phyloP scores from a whole-genome alignment of 2,797 vertebrate genomes.

The Pantherophis vulpinus region DNA sequence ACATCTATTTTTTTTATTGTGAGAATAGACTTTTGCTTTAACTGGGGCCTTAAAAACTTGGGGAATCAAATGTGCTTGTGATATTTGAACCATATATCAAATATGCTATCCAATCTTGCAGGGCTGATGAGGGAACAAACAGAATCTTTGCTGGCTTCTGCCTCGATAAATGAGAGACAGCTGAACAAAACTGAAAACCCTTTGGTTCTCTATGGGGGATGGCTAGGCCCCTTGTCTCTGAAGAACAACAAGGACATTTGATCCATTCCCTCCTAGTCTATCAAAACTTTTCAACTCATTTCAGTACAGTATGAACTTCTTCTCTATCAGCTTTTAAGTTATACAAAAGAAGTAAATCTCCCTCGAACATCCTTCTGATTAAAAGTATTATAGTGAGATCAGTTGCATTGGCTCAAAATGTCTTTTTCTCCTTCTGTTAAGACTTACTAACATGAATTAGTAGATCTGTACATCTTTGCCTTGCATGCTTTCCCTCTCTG shows the following conservation, averaged over 20 bases:
- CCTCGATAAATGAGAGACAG: not conserved
- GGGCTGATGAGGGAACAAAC: not conserved
- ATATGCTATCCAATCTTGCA: not conserved
- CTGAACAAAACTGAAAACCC: not conserved
- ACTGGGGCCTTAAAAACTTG: not conserved
- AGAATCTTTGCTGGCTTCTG: not conserved
- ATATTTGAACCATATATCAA: not conserved
- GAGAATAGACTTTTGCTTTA: not conserved
- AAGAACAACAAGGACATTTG: not conserved
- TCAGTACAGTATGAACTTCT: not conserved
- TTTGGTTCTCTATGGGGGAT: not conserved
- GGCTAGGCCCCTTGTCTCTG: not conserved
- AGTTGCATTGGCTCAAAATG: not conserved
- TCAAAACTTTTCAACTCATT: not conserved
- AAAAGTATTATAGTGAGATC: not conserved
- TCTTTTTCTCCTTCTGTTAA: not conserved
- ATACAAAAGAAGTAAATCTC: not conserved
- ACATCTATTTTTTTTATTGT: not conserved
- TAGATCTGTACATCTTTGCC: not conserved
- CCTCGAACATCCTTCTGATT: not conserved
- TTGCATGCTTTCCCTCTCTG: not conserved
- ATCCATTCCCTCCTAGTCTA: not conserved
- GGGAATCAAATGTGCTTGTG: not conserved
- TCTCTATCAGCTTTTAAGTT: not conserved
- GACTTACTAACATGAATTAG: not conserved